A percentile compares a stretch with the other conserved stretches of the same genome.
Conservation (phyloP, 2,113 vertebrate genomes). For the Sebastes fasciatus region DNA sequence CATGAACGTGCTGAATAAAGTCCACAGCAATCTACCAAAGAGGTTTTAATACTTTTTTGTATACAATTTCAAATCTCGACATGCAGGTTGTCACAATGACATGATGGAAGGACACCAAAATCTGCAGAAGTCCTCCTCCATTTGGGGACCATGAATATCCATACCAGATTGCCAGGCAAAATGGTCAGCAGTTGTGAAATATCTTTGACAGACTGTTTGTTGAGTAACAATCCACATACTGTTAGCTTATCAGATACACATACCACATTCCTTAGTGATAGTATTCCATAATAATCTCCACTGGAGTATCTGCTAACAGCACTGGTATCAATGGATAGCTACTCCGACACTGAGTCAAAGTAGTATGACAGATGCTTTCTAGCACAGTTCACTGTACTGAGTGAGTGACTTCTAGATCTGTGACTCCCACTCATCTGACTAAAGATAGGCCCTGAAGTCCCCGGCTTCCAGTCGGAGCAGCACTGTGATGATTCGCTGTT, state of each 20-base stretch:
- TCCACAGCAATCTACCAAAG: not conserved
- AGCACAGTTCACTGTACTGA: constrained; percentile 16
- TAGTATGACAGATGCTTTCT: constrained; percentile 34
- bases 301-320: constrained; percentile 13
- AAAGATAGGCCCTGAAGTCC: constrained; percentile 52
- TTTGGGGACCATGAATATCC: no score
- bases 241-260: not conserved
- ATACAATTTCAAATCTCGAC: not conserved
- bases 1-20: not conserved
- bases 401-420: constrained; percentile 49
- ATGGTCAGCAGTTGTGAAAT: not conserved
- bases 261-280: not conserved
- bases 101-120: not conserved
- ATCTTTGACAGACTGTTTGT: no score
- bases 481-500: constrained; percentile 46
- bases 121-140: not conserved
- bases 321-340: constrained; percentile 17
- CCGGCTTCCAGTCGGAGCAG: constrained; percentile 9
- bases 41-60: not conserved
- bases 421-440: constrained; percentile 46
- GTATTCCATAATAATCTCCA: not conserved
- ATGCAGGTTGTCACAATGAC: not conserved
- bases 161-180: not conserved
- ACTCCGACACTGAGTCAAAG: constrained; percentile 45
- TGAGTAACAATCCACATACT: not conserved